Base-by-base conservation (phyloP, 2,113 vertebrate species). In the Ancistrus triradiatus region DNA sequence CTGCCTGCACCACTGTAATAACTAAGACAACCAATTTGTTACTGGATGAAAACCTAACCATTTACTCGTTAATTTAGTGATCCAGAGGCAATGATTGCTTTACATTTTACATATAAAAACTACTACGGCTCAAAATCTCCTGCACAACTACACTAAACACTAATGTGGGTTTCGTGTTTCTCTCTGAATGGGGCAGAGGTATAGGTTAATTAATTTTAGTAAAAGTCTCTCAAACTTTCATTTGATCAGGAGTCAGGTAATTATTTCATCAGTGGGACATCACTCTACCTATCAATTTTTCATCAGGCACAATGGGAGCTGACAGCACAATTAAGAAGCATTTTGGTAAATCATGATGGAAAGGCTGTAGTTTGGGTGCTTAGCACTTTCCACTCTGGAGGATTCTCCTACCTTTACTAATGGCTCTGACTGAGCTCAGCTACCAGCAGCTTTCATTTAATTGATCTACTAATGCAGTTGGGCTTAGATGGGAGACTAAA, bases 291-390 rank as follows among this genome's bases (percentile, higher is more conserved):
- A 81, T 85, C 73, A 66, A 66, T 68, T 50, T 31, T 19, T 58
- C 37, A 55, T 66, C n/a, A 31, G 19, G 48, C 48, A 21, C 38
- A 56, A 63, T 53, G 66, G 48, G 68, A 42, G 66, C 65, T 62
- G 66, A 74, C 57, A 74, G 67, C 74, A 78, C 72, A 81, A 74
- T 79, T 78, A 81, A 81, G 50, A 52, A 78, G 70, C 35, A 15
- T 62, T 43, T 38, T 76, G 82, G 83, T 81, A 79, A 69, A 70
- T 33, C 63, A 18, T 80, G 70, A 56, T 59, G 21, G 79, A 59
- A 62, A 70, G 25, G 63, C 48, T 19, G 57, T 5, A 21, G 65
- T 35, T n/a, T 28, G 63, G 72, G 77, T 58, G 37, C 44, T 17
- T 33, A 22, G 74, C 68, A 50, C 28, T 37, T 51, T 56, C 40